Conservation (phyloP, 2,113 vertebrate genomes). For the Vidua chalybeata region DNA sequence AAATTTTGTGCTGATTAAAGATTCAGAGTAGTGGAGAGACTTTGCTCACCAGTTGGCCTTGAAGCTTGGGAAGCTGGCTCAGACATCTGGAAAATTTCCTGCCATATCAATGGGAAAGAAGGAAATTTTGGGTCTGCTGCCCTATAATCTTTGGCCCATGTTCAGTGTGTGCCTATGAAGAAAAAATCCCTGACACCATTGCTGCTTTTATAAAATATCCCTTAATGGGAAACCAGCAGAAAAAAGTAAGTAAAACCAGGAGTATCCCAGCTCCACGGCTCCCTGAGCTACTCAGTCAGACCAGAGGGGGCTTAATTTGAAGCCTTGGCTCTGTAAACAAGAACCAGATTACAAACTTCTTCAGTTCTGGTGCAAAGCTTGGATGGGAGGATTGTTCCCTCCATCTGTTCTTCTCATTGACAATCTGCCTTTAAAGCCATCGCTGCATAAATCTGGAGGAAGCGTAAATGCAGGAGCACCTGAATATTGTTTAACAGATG, state of each 20-base stretch:
- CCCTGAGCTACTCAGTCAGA: neutral
- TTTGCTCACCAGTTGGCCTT: neutral
- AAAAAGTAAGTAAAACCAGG: neutral
- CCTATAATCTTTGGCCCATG: neutral
- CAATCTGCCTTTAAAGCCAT: constrained; percentile 35
- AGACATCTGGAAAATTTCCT: neutral
- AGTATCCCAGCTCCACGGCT: accelerated
- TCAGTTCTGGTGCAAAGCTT: constrained; percentile 29
- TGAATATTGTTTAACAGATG: constrained; percentile 56
- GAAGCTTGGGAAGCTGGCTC: neutral
- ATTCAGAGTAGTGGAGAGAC: neutral
- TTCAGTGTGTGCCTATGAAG: neutral
- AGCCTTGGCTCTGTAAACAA: constrained; percentile 27
- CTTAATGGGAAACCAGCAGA: neutral
- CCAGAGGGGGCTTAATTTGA: neutral
- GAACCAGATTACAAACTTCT: constrained; percentile 53
- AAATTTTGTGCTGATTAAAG: neutral
- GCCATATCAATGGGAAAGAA: neutral
- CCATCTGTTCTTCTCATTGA: constrained; percentile 52
- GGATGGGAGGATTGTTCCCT: constrained; percentile 21
- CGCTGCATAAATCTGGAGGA: constrained; percentile 50
- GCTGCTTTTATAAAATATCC: neutral
- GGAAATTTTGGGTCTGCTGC: neutral
- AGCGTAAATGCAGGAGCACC: constrained; percentile 39
- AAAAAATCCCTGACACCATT: neutral